phyloP scores from a whole-genome alignment of 2,888 invertebrate species.

The Monopis laevigella region DNA sequence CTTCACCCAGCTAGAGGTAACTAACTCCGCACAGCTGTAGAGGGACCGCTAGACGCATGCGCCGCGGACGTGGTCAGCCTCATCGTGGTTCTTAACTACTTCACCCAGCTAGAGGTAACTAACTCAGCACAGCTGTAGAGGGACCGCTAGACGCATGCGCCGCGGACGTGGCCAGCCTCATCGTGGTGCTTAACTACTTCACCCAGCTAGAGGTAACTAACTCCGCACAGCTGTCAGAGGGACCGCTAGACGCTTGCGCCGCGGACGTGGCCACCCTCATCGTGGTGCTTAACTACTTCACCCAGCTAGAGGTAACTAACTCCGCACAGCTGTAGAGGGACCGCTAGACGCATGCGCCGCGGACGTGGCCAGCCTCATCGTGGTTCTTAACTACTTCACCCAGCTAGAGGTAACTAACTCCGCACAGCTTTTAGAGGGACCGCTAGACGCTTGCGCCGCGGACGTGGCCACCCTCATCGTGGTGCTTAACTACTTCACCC shows the following conservation, averaged over 20 bases:
- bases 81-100: slow-evolving; percentile 87
- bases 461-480: slow-evolving; percentile 80
- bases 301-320: slow-evolving; percentile 84
- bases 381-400: slow-evolving; percentile 86
- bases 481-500: slow-evolving; percentile 86
- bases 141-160: too few relatives aligned
- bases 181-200: slow-evolving; percentile 86
- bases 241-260: slow-evolving; percentile 69
- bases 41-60: too few relatives aligned
- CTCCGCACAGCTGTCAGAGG: slow-evolving; percentile 73
- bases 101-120: slow-evolving; percentile 85
- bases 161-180: slow-evolving; percentile 80
- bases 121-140: too few relatives aligned
- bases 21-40: too few relatives aligned
- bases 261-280: slow-evolving; percentile 75
- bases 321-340: too few relatives aligned
- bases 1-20: slow-evolving; percentile 84
- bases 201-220: slow-evolving; percentile 85
- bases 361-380: slow-evolving; percentile 78
- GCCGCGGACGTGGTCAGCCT: too few relatives aligned
- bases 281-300: slow-evolving; percentile 86
- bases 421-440: slow-evolving; percentile 72
- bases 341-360: too few relatives aligned
- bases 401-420: slow-evolving; percentile 75
- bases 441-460: slow-evolving; percentile 64